Base-by-base conservation (phyloP, 2,113 vertebrate genomes). In the Antigone vipio region DNA sequence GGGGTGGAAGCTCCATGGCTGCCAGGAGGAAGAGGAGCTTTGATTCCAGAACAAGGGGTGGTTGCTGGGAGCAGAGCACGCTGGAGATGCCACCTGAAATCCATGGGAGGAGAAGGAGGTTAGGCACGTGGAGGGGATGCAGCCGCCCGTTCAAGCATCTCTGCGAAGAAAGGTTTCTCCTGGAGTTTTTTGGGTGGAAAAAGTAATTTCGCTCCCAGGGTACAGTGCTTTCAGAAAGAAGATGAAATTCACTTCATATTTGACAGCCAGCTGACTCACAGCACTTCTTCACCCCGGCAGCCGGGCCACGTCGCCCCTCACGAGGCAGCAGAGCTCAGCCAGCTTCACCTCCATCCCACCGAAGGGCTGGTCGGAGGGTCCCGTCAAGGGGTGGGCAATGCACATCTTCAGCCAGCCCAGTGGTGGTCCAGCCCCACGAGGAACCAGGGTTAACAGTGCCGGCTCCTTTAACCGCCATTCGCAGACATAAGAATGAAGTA, bases 331-430 rank as follows among this genome's bases (percentile, higher is more conserved):
- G 26, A 64, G 32, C 64, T 66, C 45, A 22, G 76, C 9, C 3
- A 2, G 34, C 38, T 53, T 32, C 52, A 38, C 34, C 40, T 8
- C 27, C 4, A n/a, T n/a, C 40, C 19, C 1, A 10, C 5, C 5
- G 0, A 29, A 9, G 52, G 82, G 15, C 58, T 72, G 45, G 12
- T 6, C 4, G 1, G 26, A 34, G n/a, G 30, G 12, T 55, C 40
- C 58, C n/a, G 6, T 7, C 3, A 3, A 60, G 26, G 8, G 24
- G 15, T 11, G 16, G 53, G 32, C 3, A 23, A 23, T 1, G 9
- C 18, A 20, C 2, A 1, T 14, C 56, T 53, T 24, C 71, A 22
- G 32, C 49, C 69, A 56, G 53, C 32, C 42, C 2, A 0, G 35
- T 6, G 40, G 44, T n/a, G 35, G 35, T 53, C 29, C 58, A 88